phyloP scores from a whole-genome alignment of 1,140 invertebrate genomes.

The Aplysia californica region DNA sequence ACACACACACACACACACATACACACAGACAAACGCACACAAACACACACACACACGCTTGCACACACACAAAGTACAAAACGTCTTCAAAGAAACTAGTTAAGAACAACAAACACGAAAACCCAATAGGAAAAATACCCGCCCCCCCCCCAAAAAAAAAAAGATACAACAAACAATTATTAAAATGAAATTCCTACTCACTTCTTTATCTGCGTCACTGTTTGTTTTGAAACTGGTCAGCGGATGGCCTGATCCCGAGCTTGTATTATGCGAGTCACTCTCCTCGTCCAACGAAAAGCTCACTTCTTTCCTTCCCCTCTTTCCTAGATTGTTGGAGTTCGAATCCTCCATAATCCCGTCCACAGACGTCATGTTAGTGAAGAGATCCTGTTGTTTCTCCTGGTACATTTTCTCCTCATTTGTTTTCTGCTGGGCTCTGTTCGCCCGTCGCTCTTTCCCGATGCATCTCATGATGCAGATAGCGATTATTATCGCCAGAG shows the following conservation, averaged over 20 bases:
- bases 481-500: slow-evolving; percentile 30
- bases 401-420: slow-evolving; percentile 36
- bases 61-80: not conserved
- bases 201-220: not conserved
- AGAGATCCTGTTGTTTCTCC: slow-evolving; percentile 30
- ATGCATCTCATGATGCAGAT: slow-evolving; percentile 36
- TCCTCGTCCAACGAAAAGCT: slow-evolving; percentile 39
- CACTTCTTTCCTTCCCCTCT: slow-evolving; percentile 29
- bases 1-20: too few species aligned
- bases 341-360: slow-evolving; percentile 4
- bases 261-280: slow-evolving; percentile 22
- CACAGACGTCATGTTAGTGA: slow-evolving; percentile 13
- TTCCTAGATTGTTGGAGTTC: slow-evolving; percentile 7
- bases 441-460: slow-evolving; percentile 26
- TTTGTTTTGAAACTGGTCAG: slow-evolving; percentile 18
- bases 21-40: too few species aligned
- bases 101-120: slow-evolving; percentile 2
- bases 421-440: slow-evolving; percentile 8
- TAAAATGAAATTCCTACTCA: slow-evolving; percentile 1
- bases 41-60: too few species aligned
- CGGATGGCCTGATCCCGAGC: slow-evolving; percentile 21
- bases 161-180: not conserved
- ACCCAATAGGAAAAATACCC: not conserved
- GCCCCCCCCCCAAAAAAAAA: too few species aligned
- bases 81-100: not conserved